Conservation (phyloP, 2,888 invertebrate genomes). For the Spialia ferax region DNA sequence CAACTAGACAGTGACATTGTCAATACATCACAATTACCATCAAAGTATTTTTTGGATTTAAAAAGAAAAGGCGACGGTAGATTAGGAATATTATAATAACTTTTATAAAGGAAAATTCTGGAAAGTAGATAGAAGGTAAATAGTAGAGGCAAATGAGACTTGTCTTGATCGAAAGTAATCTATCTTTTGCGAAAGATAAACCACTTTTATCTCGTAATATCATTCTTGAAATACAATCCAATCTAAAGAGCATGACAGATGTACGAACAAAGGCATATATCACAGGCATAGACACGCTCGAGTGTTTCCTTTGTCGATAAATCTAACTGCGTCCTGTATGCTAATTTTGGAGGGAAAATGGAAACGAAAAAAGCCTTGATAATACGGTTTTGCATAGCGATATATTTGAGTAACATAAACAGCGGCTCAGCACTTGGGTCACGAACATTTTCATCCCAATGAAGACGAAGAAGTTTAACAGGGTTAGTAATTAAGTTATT, state of each 20-base stretch:
- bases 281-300: slow-evolving; percentile 32
- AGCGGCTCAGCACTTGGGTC: neutral
- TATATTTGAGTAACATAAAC: neutral
- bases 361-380: slow-evolving; percentile 30
- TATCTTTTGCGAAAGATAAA: neutral
- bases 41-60: no score
- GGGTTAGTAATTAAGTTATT: neutral
- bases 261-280: slow-evolving; percentile 33
- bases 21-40: no score
- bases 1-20: no score
- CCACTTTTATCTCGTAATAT: neutral
- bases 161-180: neutral
- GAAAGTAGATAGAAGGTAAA: no score
- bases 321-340: slow-evolving; percentile 35
- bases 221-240: slow-evolving; percentile 18
- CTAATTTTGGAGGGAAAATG: slow-evolving; percentile 28
- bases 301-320: slow-evolving; percentile 38
- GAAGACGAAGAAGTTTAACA: neutral
- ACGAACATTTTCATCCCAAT: neutral
- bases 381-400: slow-evolving; percentile 5
- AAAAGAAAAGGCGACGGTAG: no score
- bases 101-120: no score
- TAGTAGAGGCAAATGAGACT: no score
- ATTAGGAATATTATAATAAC: no score
- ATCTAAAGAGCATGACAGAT: slow-evolving; percentile 30